Conservation (phyloP, 1,140 invertebrate genomes). For the Drosophila nigromelanica region DNA sequence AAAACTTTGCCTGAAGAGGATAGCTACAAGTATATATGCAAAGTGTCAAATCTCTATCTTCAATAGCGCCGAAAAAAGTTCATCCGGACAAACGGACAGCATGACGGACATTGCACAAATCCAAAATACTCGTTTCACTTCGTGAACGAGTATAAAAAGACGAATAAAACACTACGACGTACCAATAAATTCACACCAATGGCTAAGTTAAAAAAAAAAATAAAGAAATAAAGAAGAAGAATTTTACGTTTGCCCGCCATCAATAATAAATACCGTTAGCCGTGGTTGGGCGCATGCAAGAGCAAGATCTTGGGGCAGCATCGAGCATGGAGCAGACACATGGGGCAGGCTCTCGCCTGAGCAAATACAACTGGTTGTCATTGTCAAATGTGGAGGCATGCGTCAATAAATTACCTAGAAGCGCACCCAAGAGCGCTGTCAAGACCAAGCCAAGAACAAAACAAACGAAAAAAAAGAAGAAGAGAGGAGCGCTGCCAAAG, state of each 20-base stretch:
- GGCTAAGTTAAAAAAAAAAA: constrained; percentile 42
- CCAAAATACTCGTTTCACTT: too few relatives aligned
- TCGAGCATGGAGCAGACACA: constrained; percentile 17
- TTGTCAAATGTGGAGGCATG: constrained; percentile 75
- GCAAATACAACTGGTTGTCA: constrained; percentile 69
- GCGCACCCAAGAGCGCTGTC: constrained; percentile 61
- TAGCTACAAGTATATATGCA: too few relatives aligned
- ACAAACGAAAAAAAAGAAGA: not conserved
- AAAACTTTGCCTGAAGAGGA: too few relatives aligned
- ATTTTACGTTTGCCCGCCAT: constrained; percentile 40
- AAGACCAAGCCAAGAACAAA: constrained; percentile 37
- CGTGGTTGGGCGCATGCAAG: constrained; percentile 7
- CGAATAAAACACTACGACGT: constrained; percentile 24
- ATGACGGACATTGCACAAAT: too few relatives aligned
- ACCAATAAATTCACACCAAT: constrained; percentile 75
- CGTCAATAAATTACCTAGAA: constrained; percentile 77
- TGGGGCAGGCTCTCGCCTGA: too few relatives aligned
- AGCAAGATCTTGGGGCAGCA: constrained; percentile 22
- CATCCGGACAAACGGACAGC: too few relatives aligned
- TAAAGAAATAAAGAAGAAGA: constrained; percentile 26
- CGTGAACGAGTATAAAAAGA: too few relatives aligned
- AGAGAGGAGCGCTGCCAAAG: constrained; percentile 14
- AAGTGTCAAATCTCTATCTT: too few relatives aligned
- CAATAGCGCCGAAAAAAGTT: too few relatives aligned
- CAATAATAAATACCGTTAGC: constrained; percentile 76